A percentile compares a stretch with the other conserved stretches of the same genome.
Evolutionary conservation across 2,888 invertebrate species (phyloP).

Genomic region (Brachypterus glaber): DNA sequence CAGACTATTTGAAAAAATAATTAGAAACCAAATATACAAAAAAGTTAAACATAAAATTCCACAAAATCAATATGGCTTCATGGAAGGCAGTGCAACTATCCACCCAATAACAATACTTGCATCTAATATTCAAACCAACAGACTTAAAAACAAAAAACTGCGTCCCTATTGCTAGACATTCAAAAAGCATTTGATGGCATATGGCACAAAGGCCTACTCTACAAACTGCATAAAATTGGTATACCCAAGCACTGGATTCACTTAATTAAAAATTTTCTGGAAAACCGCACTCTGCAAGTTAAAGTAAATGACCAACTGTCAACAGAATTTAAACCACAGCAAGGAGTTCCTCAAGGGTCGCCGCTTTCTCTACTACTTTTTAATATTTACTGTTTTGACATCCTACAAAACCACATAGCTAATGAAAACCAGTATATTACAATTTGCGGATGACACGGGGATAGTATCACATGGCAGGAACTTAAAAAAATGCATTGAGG

Average conservation of each 20-base stretch:
- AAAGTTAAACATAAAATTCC: neutral
- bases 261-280: neutral
- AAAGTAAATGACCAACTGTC: neutral
- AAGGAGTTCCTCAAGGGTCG: constrained; percentile 3
- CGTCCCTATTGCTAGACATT: neutral
- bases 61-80: neutral
- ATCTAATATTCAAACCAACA: neutral
- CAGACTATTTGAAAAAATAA: constrained; percentile 1
- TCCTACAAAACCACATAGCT: neutral
- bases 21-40: neutral
- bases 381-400: constrained; percentile 6
- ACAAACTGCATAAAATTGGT: constrained; percentile 2
- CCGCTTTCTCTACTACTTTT: constrained; percentile 1
- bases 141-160: constrained; percentile 1
- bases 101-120: neutral
- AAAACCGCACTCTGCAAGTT: neutral
- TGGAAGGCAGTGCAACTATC: neutral
- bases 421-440: constrained; percentile 4
- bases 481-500: neutral
- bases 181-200: constrained; percentile 9
- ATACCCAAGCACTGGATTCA: neutral
- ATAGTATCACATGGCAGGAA: constrained; percentile 4
- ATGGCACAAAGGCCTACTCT: constrained; percentile 8
- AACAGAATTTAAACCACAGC: constrained; percentile 2
- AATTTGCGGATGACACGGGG: constrained; percentile 6